Conservation (phyloP, 1,140 invertebrate species). For the Gryllus bimaculatus region DNA sequence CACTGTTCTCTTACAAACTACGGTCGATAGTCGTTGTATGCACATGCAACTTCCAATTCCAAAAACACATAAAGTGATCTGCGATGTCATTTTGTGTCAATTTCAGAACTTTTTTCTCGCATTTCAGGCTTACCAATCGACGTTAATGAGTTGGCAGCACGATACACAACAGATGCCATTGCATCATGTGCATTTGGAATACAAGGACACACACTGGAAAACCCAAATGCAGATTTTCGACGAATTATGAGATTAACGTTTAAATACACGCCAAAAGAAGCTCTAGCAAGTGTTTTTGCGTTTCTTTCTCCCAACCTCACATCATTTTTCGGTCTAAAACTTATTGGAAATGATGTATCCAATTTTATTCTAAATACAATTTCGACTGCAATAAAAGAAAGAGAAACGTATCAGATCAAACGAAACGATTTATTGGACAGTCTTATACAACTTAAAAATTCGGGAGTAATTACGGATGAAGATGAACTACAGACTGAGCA, state of each 20-base stretch:
- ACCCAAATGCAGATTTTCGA: constrained; percentile 31
- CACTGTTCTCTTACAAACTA: too few relatives aligned
- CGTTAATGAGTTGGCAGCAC: background rate
- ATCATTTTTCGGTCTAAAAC: constrained; percentile 23
- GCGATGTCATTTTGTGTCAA: too few relatives aligned
- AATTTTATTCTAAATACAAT: constrained; percentile 27
- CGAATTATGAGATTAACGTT: constrained; percentile 28
- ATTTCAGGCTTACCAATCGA: background rate
- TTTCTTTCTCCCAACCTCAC: constrained; percentile 26
- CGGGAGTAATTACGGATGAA: constrained; percentile 1
- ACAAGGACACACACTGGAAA: constrained; percentile 27
- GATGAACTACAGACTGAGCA: background rate
- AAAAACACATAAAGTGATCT: too few relatives aligned
- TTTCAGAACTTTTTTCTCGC: too few relatives aligned
- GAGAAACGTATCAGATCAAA: constrained; percentile 28
- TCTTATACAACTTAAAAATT: constrained; percentile 18
- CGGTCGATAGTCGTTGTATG: too few relatives aligned
- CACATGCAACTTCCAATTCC: too few relatives aligned
- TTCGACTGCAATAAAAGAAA: constrained; percentile 21
- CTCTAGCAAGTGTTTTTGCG: constrained; percentile 23
- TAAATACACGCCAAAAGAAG: constrained; percentile 25
- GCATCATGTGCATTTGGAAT: constrained; percentile 31
- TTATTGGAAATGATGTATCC: constrained; percentile 19
- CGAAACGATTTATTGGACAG: constrained; percentile 23
- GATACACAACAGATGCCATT: constrained; percentile 27